Evolutionary conservation across 2,888 invertebrate genomes (phyloP), one percentile per base, ranked within the genome.

Genomic region (Prionchulus punctatus): DNA sequence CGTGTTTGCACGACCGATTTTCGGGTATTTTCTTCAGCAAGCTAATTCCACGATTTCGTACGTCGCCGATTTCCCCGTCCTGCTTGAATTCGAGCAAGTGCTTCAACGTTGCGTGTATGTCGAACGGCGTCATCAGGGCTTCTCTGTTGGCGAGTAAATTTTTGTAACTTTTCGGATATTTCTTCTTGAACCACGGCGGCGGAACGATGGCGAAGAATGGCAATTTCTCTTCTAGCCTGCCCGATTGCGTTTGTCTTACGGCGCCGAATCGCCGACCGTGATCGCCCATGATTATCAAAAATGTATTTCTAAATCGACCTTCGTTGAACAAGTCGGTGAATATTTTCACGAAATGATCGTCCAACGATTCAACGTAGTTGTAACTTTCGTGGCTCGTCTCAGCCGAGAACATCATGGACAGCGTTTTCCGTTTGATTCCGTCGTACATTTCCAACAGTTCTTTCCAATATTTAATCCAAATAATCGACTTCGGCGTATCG

Each of bases 71-170:
- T 18, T n/a, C 54, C 18, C 27, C 30, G 56, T 53, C 25, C 7
- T 15, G 23, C 7, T n/a, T 45, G n/a, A 45, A 45, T 21, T 45
- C 23, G 7, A 53, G 43, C 4, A 53, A 4, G 25, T 53, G 31
- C 25, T 47, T 31, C 7, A 56, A 23, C 12, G 69, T 69, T 55
- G 66, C 67, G 58, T 70, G 64, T 2, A 71, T 59, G 56, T 72
- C 71, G 61, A 70, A 72, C 0, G 69, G 70, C 1, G 71, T 70
- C 1, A 70, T 66, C 12, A 72, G 62, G 47, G 68, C n/a, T n/a
- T n/a, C n/a, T n/a, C 62, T 58, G 59, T 71, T 72, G 1, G 56
- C 56, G 7, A 54, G 55, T 30, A 72, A 54, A 58, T 66, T 68
- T 3, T 15, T 18, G n/a, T 25, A 54, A 3, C 66, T 23, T 2